Evolutionary conservation across 2,888 invertebrate genomes (phyloP).

Genomic region (Chesias legatella): DNA sequence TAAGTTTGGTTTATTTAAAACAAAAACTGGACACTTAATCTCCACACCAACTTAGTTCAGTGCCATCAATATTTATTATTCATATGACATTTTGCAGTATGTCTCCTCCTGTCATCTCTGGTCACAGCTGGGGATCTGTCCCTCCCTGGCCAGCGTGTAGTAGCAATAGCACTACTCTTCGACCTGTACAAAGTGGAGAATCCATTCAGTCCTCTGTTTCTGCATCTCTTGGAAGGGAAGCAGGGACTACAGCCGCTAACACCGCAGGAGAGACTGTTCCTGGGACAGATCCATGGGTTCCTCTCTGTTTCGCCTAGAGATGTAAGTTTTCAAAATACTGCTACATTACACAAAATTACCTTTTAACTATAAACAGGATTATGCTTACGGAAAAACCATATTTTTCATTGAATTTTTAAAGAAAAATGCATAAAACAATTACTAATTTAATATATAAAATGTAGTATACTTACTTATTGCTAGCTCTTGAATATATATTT

Average conservation of each 20-base stretch:
- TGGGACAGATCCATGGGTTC: conserved; percentile 85
- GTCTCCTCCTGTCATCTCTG: conserved; percentile 66
- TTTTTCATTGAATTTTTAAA: no score
- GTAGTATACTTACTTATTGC: no score
- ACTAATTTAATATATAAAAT: no score
- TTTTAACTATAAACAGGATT: no score
- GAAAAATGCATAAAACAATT: no score
- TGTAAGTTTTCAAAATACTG: conserved; percentile 65
- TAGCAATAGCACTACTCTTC: conserved; percentile 63
- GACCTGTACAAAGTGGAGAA: conserved; percentile 71
- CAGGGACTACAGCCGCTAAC: conserved; percentile 58
- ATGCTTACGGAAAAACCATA: no score
- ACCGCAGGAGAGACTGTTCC: conserved; percentile 85
- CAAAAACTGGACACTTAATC: no score
- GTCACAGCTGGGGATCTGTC: conserved; percentile 70
- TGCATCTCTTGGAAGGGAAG: conserved; percentile 67
- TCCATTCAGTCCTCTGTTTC: conserved; percentile 65
- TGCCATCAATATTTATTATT: not conserved
- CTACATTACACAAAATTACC: no score
- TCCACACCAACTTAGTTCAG: no score
- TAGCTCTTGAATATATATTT: no score
- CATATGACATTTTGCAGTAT: conserved; percentile 49
- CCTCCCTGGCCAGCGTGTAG: conserved; percentile 69
- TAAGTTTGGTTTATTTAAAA: conserved; percentile 55
- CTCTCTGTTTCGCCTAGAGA: conserved; percentile 85